Base-by-base conservation (phyloP, 2,888 invertebrate genomes). In the Scaeva pyrastri region DNA sequence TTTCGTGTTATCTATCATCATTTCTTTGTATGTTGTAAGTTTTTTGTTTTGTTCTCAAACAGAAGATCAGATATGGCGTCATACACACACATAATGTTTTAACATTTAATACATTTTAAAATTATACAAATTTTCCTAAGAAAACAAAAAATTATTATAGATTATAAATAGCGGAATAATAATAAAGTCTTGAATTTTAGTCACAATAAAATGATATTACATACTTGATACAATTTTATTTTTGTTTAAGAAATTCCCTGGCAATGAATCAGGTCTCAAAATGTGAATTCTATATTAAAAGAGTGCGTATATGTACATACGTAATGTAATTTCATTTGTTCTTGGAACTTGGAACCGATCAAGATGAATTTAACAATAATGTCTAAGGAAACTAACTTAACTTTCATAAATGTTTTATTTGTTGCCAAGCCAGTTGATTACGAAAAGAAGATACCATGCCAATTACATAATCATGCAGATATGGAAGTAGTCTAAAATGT, bases 121-220 rank as follows among this genome's bases (percentile, higher is more conserved):
- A 74, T 70, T 73, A 60, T 73, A 68, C 56, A 71, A 12, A 60
- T 75, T 85, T 85, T 81, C 76, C 71, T 68, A 82, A 62, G 58
- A 58, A 73, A 48, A 58, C 19, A 45, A 58, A 36, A 68, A 19
- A 62, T 64, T 75, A 80, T 12, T 12, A 16, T 48, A 56, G 23
- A 16, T 16, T 68, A 50, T 55, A 16, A 26, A 21, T 84, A 70
- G 48, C 66, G 80, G 68, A 66, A 62, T 79, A 81, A 71, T 31
- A 55, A 45, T 77, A 86, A 82, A 82, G 86, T 84, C 71, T 74
- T 84, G 84, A 84, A 84, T 74, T 83, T 83, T 84, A 84, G 84
- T 86, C 86, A 86, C 86, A 82, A 86, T 82, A 82, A 82, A 68
- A 77, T 56, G 45, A 70, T 71, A 36, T 56, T 56, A 56, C 10